Evolutionary conservation across 2,113 vertebrate species (phyloP).

Genomic region (Elaphurus davidianus): DNA sequence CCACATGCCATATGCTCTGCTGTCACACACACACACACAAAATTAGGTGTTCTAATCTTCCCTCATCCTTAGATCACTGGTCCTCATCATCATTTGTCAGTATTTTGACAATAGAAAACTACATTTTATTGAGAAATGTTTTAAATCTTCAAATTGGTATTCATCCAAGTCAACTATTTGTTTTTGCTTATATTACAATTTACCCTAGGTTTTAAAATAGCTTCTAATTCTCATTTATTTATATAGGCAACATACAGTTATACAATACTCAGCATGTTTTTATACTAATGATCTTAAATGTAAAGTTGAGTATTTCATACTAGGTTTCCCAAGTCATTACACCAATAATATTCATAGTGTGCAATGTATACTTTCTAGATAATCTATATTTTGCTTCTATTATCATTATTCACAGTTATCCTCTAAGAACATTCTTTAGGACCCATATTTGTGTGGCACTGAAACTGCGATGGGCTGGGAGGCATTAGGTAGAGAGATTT

Average conservation of each 20-base stretch:
- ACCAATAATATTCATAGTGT: background rate
- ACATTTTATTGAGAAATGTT: background rate
- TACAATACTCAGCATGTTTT: background rate
- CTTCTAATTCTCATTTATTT: background rate
- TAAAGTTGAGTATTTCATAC: background rate
- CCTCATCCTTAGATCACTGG: background rate
- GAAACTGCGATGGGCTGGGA: background rate
- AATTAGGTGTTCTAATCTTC: background rate
- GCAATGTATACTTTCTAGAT: background rate
- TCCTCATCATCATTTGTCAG: slow-evolving; percentile 5
- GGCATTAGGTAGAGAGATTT: background rate
- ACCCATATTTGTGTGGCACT: background rate
- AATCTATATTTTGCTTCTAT: background rate
- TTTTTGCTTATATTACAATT: background rate
- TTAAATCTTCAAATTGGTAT: slow-evolving; percentile 34
- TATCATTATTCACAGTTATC: background rate
- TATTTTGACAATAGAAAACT: slow-evolving; percentile 9
- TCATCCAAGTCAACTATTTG: background rate
- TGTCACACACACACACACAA: background rate
- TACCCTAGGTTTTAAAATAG: slow-evolving; percentile 6
- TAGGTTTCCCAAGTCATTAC: background rate
- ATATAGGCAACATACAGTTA: background rate
- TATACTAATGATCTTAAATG: slow-evolving; percentile 17
- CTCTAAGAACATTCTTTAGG: background rate
- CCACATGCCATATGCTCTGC: background rate